Base-by-base conservation (phyloP, 2,113 vertebrate genomes). In the Sander vitreus region DNA sequence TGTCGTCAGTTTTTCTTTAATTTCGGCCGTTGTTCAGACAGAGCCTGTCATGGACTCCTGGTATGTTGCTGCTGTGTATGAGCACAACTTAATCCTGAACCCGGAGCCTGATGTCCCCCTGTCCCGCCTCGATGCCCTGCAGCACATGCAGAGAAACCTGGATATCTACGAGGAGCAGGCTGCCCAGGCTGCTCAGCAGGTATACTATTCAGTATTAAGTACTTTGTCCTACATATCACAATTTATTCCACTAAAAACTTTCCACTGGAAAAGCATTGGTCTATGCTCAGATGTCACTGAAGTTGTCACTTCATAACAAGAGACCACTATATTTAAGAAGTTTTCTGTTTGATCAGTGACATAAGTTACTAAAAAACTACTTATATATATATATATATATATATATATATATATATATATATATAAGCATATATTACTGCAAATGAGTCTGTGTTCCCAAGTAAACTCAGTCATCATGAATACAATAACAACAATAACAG, bases 21-120 rank as follows among this genome's bases (percentile, higher is more conserved):
- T 23, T 1, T 67, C 9, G 12, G 70, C n/a, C 0, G 25, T 43
- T 4, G 71, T 7, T 62, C 68, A 21, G 0, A 14, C 50, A 0
- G 66, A 51, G 10, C 1, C 23, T 0, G 57, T 0, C 0, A 15
- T 0, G 4, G 60, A 75, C 0, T 83, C 88, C 0, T 93, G 80
- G 10, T 99, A 96, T 3, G 8, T 96, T 1, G 98, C 97, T 0
- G 97, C 97, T 0, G 97, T 99, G 73, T 99, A 97, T 0, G 97
- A 99, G 80, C 97, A 99, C 36, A 81, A 45, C 0, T 53, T 96
- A 0, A 19, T 97, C 16, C 85, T 97, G 78, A 98, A 95, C 57
- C 95, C 94, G 0, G 21, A 93, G 2, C 96, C 97, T 0, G 12
- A 64, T 0, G 88, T 83, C n/a, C 89, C 86, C 3, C 70, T 88